Evolutionary conservation across 2,113 vertebrate species (phyloP), one percentile per base, ranked within the genome.

Genomic region (Mesocricetus auratus): DNA sequence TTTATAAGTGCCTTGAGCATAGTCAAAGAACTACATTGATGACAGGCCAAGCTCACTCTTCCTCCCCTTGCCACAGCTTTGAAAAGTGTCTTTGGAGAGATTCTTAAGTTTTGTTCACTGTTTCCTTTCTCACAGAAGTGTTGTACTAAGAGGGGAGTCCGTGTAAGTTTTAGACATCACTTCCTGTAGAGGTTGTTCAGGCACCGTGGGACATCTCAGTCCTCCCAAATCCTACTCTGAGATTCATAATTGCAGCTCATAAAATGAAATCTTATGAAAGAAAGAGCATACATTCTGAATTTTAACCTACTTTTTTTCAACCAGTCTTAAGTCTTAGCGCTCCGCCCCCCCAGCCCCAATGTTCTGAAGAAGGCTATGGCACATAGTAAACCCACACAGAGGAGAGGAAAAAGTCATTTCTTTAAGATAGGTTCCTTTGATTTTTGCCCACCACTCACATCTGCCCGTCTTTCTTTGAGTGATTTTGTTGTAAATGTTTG

Each of bases 21-120:
- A 85, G 62, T 92, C 89, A 81, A 92, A 96, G 5, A 56, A 60
- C 50, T 53, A n/a, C 8, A 2, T 39, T 86, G 90, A 58, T 53
- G 56, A 68, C 89, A 85, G 0, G 0, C 60, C 74, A 36, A 24
- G 8, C 5, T 92, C 74, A 73, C 19, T 89, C 88, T 22, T 90
- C 92, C 10, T 91, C 78, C 66, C 69, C 2, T 56, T 81, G 78
- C n/a, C 94, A 86, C 73, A 71, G 9, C 17, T 96, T 89, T 96
- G 94, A 89, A 97, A 83, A 29, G 69, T 53, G 95, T 83, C 92
- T 73, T 96, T 93, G 66, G 60, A 91, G 24, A 89, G 85, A 97
- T 94, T 82, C 93, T 90, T 85, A 75, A 91, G 87, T 86, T 92
- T 95, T 95, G 66, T 71, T 91, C 50, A 64, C 36, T 56, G 82